Evolutionary conservation across 2,113 vertebrate species (phyloP).

Genomic region (Rousettus leschenaultii): DNA sequence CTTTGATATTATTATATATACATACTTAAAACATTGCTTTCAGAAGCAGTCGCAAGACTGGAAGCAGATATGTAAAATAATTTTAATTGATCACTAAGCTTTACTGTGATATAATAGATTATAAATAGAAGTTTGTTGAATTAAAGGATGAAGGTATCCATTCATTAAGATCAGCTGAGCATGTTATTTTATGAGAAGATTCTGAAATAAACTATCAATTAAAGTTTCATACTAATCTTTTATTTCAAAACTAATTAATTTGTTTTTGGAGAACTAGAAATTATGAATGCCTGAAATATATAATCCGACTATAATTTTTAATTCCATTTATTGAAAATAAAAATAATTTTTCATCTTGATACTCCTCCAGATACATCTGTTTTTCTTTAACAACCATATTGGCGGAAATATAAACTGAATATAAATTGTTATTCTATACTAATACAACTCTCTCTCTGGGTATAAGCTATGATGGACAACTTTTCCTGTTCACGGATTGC

Average conservation of each 20-base stretch:
- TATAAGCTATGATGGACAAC: neutral
- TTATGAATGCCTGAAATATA: neutral
- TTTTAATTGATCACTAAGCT: neutral
- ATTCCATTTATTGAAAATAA: neutral
- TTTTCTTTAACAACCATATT: neutral
- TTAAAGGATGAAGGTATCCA: neutral
- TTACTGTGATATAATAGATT: neutral
- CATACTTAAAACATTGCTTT: neutral
- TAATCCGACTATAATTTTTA: slow-evolving; percentile 23
- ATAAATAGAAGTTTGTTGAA: neutral
- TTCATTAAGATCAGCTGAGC: neutral
- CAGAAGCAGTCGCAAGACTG: neutral
- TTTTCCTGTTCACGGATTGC: neutral
- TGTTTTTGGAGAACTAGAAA: neutral
- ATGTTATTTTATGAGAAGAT: slow-evolving; percentile 1
- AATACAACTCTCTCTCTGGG: neutral
- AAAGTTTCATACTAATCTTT: neutral
- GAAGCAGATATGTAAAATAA: neutral
- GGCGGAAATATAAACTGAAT: neutral
- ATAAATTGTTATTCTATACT: neutral
- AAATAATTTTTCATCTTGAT: neutral
- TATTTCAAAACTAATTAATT: neutral
- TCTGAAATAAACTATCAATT: neutral
- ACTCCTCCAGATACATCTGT: neutral
- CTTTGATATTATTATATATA: neutral